Base-by-base conservation (phyloP, 2,797 vertebrate genomes). In the Typhlichthys subterraneus region DNA sequence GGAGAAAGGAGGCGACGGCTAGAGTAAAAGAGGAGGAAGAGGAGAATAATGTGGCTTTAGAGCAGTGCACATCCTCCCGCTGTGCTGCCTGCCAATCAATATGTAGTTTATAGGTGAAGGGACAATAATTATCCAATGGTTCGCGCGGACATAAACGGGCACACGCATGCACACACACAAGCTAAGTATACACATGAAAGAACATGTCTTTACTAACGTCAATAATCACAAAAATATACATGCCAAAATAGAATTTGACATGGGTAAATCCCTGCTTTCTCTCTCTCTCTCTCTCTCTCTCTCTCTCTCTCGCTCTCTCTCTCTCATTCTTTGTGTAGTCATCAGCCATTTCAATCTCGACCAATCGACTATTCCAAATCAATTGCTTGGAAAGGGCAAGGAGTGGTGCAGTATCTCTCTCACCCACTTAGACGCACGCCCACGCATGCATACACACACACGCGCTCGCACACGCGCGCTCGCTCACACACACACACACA, bases 321-420 rank as follows among this genome's bases (percentile, higher is more conserved):
- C 15, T 17, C 15, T 17, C 15, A 46, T 1, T 3, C 53, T 81
- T 76, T 63, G 31, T 70, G 15, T 62, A 2, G 15, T 72, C 65
- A 71, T 77, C 65, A 58, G 64, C 14, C 33, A 48, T 70, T 78
- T 78, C 67, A 29, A 55, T 73, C 67, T 53, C 47, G 2, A 23
- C 4, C 65, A 63, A 80, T 77, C 57, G 53, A 78, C 77, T 29
- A 55, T 51, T 15, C 23, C 59, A 59, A 67, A 80, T 78, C 33
- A 63, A 80, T 69, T 67, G 59, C 45, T 67, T 56, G 57, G 31
- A 76, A 71, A 74, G 66, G 64, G 59, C 75, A 75, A 66, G 58
- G 13, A 70, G 52, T 61, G 42, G 59, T 48, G 70, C 52, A 68
- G 52, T 10, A 38, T 45, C 61, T 17, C 12, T 42, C 33, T 61